Conservation (phyloP, 1,140 invertebrate species). For the Trissolcus basalis region DNA sequence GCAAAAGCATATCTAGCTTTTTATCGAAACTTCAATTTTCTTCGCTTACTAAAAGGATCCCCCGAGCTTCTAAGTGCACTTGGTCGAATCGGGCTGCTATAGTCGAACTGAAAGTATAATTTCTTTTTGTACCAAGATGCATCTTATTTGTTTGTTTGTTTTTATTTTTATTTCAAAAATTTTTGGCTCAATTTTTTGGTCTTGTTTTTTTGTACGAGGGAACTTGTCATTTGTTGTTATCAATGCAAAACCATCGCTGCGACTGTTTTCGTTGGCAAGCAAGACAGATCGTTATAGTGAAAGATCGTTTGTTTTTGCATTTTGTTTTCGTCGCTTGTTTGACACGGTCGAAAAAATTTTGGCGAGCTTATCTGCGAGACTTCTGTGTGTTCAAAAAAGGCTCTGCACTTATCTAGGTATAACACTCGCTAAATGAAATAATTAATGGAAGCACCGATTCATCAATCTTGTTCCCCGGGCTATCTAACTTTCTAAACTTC, state of each 20-base stretch:
- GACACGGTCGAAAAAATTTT: slow-evolving; percentile 22
- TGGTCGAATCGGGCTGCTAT: no score
- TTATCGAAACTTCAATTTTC: slow-evolving; percentile 40
- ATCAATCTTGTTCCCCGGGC: slow-evolving; percentile 53
- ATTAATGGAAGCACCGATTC: slow-evolving; percentile 49
- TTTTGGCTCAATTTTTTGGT: no score
- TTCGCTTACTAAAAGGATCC: no score
- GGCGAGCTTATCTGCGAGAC: slow-evolving; percentile 23
- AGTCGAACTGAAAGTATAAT: no score
- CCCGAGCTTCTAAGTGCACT: no score
- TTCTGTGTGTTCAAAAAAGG: slow-evolving; percentile 29
- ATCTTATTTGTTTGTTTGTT: no score
- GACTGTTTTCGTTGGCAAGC: slow-evolving; percentile 3
- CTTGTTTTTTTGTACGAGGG: no score
- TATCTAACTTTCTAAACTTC: slow-evolving; percentile 62
- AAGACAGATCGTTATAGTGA: slow-evolving; percentile 30
- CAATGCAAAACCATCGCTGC: no score
- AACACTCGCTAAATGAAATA: slow-evolving; percentile 46
- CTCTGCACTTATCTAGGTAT: slow-evolving; percentile 29
- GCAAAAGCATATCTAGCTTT: slow-evolving; percentile 49
- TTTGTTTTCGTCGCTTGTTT: slow-evolving; percentile 22
- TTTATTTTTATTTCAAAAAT: no score
- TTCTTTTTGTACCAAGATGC: no score
- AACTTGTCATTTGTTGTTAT: no score
- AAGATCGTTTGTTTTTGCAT: slow-evolving; percentile 26